Evolutionary conservation across 2,113 vertebrate species (phyloP).

Genomic region (Mastomys coucha): DNA sequence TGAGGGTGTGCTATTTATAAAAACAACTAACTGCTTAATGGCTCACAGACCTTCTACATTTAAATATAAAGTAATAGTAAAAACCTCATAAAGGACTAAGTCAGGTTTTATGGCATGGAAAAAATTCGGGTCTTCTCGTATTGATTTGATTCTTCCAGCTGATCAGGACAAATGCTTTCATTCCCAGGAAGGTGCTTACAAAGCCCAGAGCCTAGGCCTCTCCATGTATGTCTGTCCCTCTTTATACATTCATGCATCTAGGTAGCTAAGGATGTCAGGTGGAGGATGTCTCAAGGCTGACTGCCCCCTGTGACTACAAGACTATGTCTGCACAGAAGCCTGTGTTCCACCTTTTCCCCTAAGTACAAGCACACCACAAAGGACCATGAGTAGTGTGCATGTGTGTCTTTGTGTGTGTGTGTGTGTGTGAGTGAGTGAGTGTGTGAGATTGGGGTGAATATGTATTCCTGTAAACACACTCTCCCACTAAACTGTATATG

Average conservation of each 20-base stretch:
- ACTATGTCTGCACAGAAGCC: background rate
- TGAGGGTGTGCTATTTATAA: background rate
- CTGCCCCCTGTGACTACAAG: background rate
- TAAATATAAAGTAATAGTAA: slow-evolving; percentile 17
- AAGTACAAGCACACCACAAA: background rate
- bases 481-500: background rate
- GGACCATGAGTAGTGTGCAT: rapidly evolving
- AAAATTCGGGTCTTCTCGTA: slow-evolving; percentile 25
- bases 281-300: background rate
- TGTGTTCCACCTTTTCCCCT: no score
- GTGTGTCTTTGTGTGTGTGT: background rate
- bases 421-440: background rate
- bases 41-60: background rate
- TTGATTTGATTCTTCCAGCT: background rate
- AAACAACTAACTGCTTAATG: background rate
- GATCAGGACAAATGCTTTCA: background rate
- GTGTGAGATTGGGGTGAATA: no score
- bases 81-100: slow-evolving; percentile 30
- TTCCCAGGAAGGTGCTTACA: rapidly evolving
- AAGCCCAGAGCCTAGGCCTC: background rate
- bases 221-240: rapidly evolving
- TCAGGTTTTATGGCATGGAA: slow-evolving; percentile 43
- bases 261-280: rapidly evolving
- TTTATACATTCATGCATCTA: rapidly evolving
- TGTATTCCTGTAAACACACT: no score